These are phyloP conservation scores for Pogonomyrmex barbatus DNA, from an alignment of 1,140 invertebrate species.

Conservation along the genomic window DNA sequence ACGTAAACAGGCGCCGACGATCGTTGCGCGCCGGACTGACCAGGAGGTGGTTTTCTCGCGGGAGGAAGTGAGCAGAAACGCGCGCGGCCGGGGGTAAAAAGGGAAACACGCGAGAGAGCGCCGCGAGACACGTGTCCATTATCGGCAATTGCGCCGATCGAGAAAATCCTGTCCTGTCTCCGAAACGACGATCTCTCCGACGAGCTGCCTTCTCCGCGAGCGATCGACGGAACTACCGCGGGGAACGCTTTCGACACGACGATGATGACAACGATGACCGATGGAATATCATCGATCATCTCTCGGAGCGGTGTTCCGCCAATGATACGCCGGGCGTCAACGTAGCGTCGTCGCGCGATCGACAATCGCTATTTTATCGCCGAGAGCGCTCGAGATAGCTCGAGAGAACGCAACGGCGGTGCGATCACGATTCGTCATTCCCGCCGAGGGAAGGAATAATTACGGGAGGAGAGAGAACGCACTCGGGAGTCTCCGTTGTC, in stretches of 20 bases:
- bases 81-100: not conserved
- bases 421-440: slow-evolving; percentile 26
- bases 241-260: not conserved
- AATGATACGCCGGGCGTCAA: slow-evolving; percentile 7
- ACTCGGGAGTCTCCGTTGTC: not conserved
- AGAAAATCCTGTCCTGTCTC: slow-evolving; percentile 11
- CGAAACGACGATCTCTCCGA: slow-evolving; percentile 28
- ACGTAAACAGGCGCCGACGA: slow-evolving; percentile 49
- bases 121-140: slow-evolving; percentile 18
- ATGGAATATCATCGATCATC: slow-evolving; percentile 27
- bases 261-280: slow-evolving; percentile 24
- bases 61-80: slow-evolving; percentile 52
- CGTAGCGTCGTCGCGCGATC: slow-evolving; percentile 44
- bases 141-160: slow-evolving; percentile 11
- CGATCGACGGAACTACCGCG: slow-evolving; percentile 9
- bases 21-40: slow-evolving; percentile 17
- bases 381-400: slow-evolving; percentile 10
- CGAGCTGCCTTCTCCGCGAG: not conserved
- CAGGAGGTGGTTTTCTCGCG: slow-evolving; percentile 55
- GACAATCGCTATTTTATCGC: slow-evolving; percentile 59
- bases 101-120: not conserved
- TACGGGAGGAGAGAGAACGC: slow-evolving; percentile 19
- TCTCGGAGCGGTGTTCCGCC: not conserved
- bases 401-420: not conserved
- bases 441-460: slow-evolving; percentile 46